Base-by-base conservation (phyloP, 2,797 vertebrate genomes). In the Sebastes flavidus region DNA sequence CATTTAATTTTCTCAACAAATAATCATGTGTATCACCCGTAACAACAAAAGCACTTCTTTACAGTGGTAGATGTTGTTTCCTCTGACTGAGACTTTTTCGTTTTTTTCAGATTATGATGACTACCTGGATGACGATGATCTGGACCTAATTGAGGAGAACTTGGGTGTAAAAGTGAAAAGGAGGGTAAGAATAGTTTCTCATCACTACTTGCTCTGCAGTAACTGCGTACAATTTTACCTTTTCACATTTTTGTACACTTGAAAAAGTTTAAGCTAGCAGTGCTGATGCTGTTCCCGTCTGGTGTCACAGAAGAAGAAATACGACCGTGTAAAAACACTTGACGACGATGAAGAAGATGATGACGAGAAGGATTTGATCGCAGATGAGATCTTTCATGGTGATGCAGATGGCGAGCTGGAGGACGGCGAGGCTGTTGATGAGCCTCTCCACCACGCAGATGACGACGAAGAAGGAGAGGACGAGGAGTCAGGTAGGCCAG, bases 101-200 rank as follows among this genome's bases (percentile, higher is more conserved):
- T 5, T 34, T 76, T 61, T 84, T 72, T 10, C 76, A 98, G 98
- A 93, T 93, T 97, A 96, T 80, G 97, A 99, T 4, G 98, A 99
- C 86, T 96, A 96, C 67, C 94, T 99, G 84, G 99, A 99, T 82
- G 99, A 99, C n/a, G 99, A 99, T 32, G 99, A 99, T 94, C 97
- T 99, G 76, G 98, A 98, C 86, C 97, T 99, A 46, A 99, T 99
- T 89, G 98, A 99, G 84, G 99, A 99, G 92, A 99, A 99, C 89
- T 93, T 99, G 94, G 98, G 98, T 1, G 99, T 99, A 69, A 99
- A 99, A 99, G 97, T 99, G 73, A 99, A 99, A 95, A 96, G 98
- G 63, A 97, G 95, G 92, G 95, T 98, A 93, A 96, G 97, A 65
- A 58, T 34, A 2, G 1, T 67, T 60, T 69, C 2, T 46, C 1